Conservation (phyloP, 2,888 invertebrate genomes). For the Seira ritae region DNA sequence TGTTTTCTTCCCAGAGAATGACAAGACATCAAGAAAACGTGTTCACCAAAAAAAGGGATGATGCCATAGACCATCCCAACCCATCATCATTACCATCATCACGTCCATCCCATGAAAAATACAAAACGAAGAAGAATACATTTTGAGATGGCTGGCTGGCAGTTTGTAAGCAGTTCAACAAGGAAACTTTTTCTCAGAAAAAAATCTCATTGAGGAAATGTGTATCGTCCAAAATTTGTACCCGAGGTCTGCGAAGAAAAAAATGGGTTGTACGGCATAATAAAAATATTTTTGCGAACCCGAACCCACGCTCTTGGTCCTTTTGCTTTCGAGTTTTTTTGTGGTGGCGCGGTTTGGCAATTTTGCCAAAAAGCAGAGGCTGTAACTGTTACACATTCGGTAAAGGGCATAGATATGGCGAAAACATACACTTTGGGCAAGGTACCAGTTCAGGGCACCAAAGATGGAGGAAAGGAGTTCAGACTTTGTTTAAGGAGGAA, state of each 20-base stretch:
- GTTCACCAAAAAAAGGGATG: background rate
- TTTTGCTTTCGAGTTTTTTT: background rate
- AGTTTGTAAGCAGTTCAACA: slow-evolving; percentile 4
- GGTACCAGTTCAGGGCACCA: too few relatives aligned
- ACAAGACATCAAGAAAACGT: slow-evolving; percentile 14
- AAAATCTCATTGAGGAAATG: slow-evolving; percentile 5
- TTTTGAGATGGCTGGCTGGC: background rate
- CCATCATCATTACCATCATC: slow-evolving; percentile 16
- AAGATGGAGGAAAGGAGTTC: too few relatives aligned
- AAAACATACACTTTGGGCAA: background rate
- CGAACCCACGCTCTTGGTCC: too few relatives aligned
- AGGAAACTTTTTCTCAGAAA: background rate
- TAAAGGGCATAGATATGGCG: background rate
- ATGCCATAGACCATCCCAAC: slow-evolving; percentile 7
- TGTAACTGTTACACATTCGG: background rate
- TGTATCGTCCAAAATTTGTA: background rate
- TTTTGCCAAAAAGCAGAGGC: background rate
- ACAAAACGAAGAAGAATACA: background rate
- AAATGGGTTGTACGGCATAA: too few relatives aligned
- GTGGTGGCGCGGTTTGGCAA: slow-evolving; percentile 16
- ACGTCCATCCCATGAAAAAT: background rate
- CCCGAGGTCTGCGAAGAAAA: too few relatives aligned
- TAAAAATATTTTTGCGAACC: too few relatives aligned
- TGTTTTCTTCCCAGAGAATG: slow-evolving; percentile 8
- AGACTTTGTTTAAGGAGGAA: background rate